Evolutionary conservation across 1,140 invertebrate genomes (phyloP).

Genomic region (Danaus plexippus): DNA sequence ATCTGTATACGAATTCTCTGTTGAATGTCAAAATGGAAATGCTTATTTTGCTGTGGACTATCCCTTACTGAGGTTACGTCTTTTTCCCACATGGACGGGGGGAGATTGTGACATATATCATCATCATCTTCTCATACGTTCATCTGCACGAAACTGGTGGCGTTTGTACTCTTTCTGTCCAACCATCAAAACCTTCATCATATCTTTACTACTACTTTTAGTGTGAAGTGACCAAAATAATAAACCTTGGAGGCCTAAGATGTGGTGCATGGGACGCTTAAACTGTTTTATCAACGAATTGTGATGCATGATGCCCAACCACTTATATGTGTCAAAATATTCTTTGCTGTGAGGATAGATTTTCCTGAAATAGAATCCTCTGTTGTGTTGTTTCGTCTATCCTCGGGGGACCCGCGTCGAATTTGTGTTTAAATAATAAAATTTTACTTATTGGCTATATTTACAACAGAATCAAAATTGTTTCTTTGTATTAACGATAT

Average conservation of each 20-base stretch:
- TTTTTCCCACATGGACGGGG: slow-evolving; percentile 56
- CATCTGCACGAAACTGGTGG: slow-evolving; percentile 60
- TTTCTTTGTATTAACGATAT: neutral
- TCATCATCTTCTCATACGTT: slow-evolving; percentile 47
- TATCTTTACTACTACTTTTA: slow-evolving; percentile 44
- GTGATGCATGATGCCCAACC: slow-evolving; percentile 49
- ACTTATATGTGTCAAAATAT: slow-evolving; percentile 28
- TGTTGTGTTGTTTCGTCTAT: slow-evolving; percentile 10
- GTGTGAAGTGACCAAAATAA: slow-evolving; percentile 30
- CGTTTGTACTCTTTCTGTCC: slow-evolving; percentile 37
- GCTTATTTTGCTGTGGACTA: slow-evolving; percentile 58
- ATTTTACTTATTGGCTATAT: neutral
- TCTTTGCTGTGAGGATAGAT: slow-evolving; percentile 25
- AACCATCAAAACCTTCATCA: slow-evolving; percentile 50
- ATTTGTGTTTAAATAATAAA: slow-evolving; percentile 27
- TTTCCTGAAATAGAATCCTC: slow-evolving; percentile 11
- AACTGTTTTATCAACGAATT: slow-evolving; percentile 32
- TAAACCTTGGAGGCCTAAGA: slow-evolving; percentile 38
- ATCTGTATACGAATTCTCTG: slow-evolving; percentile 39
- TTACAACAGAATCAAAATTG: slow-evolving; percentile 20
- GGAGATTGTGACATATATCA: slow-evolving; percentile 44
- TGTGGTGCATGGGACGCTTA: slow-evolving; percentile 48
- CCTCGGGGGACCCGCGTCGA: slow-evolving; percentile 17
- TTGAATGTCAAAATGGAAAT: slow-evolving; percentile 52
- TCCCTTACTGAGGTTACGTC: slow-evolving; percentile 50